Evolutionary conservation across 2,797 vertebrate genomes (phyloP), one percentile per base, ranked within the genome.

Genomic region (Pterois miles): DNA sequence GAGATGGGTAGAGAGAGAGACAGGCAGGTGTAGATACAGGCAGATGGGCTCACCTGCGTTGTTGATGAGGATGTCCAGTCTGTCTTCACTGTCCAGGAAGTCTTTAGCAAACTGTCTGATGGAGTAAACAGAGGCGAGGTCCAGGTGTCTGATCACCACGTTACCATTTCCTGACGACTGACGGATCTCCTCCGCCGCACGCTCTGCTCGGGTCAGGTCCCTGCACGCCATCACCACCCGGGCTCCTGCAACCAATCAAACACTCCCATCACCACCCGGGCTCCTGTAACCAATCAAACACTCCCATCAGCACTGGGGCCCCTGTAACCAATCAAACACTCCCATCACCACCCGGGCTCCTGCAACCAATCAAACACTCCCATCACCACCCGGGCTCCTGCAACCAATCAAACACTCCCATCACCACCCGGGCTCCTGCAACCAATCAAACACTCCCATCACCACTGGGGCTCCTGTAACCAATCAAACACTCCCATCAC

Each of bases 191-290:
- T 92, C 90, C 0, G 93, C 95, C 0, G 94, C 93, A 6, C 1
- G 65, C 80, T 93, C 91, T 0, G 93, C 94, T 33, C 93, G 86
- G 3, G 18, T 79, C 82, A 95, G 73, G 59, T 96, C 94, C 65
- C 95, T 88, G 86, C 95, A 96, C 0, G 94, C 95, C 94, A 96
- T 94, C 43, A 96, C 90, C 72, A 96, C 94, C 18, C 94, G 89
- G 22, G 95, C 95, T 4, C 95, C 95, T 93, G 65, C 13, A 14
- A 11, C 22, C 1, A 60, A 50, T 31, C 50, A 82, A 73, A 65
- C 64, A 23, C 36, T 27, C 18, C 13, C 13, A 6, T 63, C 11
- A 76, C 8, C 50, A 48, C 34, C 7, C 0, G 18, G 2, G 29
- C 84, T 33, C 88, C 60, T 18, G 10, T 20, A 22, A 34, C n/a